Conservation (phyloP, 2,888 invertebrate genomes). For the Agapetus fuscipes region DNA sequence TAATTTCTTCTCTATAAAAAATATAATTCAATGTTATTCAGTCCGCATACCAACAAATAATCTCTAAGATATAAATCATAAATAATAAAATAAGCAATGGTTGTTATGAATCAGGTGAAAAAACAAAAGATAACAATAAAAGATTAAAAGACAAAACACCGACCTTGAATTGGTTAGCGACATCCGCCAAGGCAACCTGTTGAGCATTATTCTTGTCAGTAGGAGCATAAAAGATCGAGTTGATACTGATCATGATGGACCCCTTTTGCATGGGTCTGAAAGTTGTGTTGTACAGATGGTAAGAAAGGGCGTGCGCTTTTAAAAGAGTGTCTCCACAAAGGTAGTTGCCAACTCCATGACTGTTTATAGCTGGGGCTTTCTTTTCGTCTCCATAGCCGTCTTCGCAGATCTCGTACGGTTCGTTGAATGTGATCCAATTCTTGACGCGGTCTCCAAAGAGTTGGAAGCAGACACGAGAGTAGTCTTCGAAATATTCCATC, state of each 20-base stretch:
- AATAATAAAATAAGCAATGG: too few species aligned
- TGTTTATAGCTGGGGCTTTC: constrained; percentile 45
- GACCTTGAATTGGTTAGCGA: constrained; percentile 44
- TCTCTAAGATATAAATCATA: too few species aligned
- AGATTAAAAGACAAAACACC: too few species aligned
- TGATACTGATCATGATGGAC: constrained; percentile 43
- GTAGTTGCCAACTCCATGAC: constrained; percentile 52
- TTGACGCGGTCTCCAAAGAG: constrained; percentile 49
- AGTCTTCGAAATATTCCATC: constrained; percentile 46
- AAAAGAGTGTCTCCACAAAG: constrained; percentile 53
- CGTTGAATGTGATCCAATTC: constrained; percentile 62
- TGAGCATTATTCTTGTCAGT: constrained; percentile 34
- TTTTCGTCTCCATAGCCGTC: constrained; percentile 44
- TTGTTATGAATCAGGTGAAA: too few species aligned
- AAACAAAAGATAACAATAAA: too few species aligned
- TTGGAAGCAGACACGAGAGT: constrained; percentile 44
- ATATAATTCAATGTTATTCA: too few species aligned
- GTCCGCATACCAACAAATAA: too few species aligned
- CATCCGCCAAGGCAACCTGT: constrained; percentile 39
- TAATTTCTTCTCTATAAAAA: too few species aligned
- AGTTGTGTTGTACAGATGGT: constrained; percentile 51
- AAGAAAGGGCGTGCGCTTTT: constrained; percentile 57
- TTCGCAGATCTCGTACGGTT: constrained; percentile 48
- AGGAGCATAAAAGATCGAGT: constrained; percentile 46
- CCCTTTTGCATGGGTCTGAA: constrained; percentile 48